Percentiles rank a stretch among this genome's conserved stretches.
Evolutionary conservation across 2,888 invertebrate species (phyloP).

Genomic region (Synergus laeviventris): DNA sequence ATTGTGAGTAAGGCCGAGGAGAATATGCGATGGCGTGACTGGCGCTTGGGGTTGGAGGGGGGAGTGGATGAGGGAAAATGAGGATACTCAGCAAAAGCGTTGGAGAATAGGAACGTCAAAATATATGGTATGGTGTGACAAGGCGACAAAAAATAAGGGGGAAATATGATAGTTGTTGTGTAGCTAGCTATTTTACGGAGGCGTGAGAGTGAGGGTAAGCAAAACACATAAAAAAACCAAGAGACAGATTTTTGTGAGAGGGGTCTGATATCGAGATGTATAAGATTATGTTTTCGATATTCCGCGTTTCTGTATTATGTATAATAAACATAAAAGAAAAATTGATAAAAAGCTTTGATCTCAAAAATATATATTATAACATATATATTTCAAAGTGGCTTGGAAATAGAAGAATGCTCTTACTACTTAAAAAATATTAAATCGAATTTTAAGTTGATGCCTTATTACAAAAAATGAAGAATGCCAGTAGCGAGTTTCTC

Average conservation of each 20-base stretch:
- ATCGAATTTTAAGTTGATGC: neutral
- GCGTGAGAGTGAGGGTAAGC: constrained; percentile 47
- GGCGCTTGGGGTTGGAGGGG: constrained; percentile 43
- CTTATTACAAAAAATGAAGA: constrained; percentile 8
- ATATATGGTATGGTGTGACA: constrained; percentile 67
- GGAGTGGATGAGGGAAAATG: constrained; percentile 48
- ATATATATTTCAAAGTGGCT: neutral
- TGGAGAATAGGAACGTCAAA: constrained; percentile 65
- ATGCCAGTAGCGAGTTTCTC: neutral
- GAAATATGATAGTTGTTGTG: constrained; percentile 69
- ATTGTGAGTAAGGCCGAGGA: constrained; percentile 42
- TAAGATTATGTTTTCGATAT: neutral
- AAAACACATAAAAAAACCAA: constrained; percentile 46
- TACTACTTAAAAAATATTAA: constrained; percentile 6
- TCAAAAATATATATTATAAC: neutral
- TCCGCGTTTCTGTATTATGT: neutral
- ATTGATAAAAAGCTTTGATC: too few species aligned
- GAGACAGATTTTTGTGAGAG: constrained; percentile 49
- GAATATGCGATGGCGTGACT: constrained; percentile 47
- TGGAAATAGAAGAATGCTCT: neutral
- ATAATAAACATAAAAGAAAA: neutral
- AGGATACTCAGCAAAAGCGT: constrained; percentile 54
- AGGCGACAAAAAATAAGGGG: constrained; percentile 63
- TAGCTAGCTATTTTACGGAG: constrained; percentile 65
- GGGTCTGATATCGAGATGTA: constrained; percentile 44